Evolutionary conservation across 2,888 invertebrate species (phyloP).

Genomic region (Periphyllus acericola): DNA sequence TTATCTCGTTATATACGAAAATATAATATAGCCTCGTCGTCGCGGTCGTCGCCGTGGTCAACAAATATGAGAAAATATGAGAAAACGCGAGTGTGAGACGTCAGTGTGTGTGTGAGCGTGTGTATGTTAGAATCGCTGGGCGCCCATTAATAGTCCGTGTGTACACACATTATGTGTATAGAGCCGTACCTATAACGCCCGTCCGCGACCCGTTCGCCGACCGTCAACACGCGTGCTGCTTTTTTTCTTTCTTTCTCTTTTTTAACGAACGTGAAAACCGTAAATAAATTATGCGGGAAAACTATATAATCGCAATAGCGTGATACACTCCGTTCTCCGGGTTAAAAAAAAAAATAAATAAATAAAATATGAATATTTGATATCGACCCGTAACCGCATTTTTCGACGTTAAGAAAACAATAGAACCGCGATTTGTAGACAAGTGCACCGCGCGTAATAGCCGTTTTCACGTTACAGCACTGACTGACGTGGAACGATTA

Average conservation of each 20-base stretch:
- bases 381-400: constrained; percentile 31
- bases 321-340: constrained; percentile 16
- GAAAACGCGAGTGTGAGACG: neutral
- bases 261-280: constrained; percentile 19
- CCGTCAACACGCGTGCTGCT: neutral
- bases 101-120: neutral
- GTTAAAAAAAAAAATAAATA: constrained; percentile 18
- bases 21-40: neutral
- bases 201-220: neutral
- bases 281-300: constrained; percentile 37
- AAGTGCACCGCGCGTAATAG: neutral
- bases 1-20: constrained; percentile 32
- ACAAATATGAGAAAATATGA: constrained; percentile 32
- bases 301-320: constrained; percentile 27
- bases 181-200: neutral
- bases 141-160: constrained; percentile 7
- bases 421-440: neutral
- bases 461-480: neutral
- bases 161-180: neutral
- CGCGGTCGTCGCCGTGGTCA: constrained; percentile 2
- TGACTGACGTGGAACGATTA: neutral
- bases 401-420: constrained; percentile 3
- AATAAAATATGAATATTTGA: constrained; percentile 29
- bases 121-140: constrained; percentile 19
- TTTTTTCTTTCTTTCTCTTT: neutral